Evolutionary conservation across 2,113 vertebrate genomes (phyloP).

Genomic region (Pelusios castaneus): DNA sequence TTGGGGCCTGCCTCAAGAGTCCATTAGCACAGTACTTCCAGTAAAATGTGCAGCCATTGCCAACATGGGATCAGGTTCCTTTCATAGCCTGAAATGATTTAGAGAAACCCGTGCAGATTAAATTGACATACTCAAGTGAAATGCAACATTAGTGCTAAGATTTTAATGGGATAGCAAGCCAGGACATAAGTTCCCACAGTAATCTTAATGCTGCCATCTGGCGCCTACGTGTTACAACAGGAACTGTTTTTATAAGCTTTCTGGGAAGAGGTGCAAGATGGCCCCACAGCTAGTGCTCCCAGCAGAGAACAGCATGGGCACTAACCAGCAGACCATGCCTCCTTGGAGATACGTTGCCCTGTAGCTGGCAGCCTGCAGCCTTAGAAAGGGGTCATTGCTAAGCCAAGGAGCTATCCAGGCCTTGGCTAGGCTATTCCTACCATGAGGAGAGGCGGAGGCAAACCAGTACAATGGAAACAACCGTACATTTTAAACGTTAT

Average conservation of each 20-base stretch:
- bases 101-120: background rate
- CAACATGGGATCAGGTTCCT: background rate
- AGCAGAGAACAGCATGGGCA: background rate
- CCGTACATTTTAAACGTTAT: too few relatives aligned
- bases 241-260: fast-evolving
- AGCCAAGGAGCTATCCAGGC: too few relatives aligned
- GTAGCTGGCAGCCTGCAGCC: background rate
- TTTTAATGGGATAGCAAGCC: background rate
- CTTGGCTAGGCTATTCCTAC: too few relatives aligned
- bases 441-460: too few relatives aligned
- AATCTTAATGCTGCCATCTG: background rate
- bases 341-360: background rate
- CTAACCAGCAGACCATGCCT: fast-evolving
- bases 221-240: background rate
- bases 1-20: fast-evolving
- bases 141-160: background rate
- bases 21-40: background rate
- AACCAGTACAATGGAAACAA: too few relatives aligned
- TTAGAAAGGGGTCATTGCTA: background rate
- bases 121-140: background rate
- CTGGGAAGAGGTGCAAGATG: fast-evolving
- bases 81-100: background rate
- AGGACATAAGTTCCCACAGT: background rate
- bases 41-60: background rate
- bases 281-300: background rate